Percentiles rank a stretch among this genome's conserved stretches.
These are phyloP conservation scores for Helicoverpa armigera DNA, from an alignment of 1,140 invertebrate genomes.

Conservation along the genomic window DNA sequence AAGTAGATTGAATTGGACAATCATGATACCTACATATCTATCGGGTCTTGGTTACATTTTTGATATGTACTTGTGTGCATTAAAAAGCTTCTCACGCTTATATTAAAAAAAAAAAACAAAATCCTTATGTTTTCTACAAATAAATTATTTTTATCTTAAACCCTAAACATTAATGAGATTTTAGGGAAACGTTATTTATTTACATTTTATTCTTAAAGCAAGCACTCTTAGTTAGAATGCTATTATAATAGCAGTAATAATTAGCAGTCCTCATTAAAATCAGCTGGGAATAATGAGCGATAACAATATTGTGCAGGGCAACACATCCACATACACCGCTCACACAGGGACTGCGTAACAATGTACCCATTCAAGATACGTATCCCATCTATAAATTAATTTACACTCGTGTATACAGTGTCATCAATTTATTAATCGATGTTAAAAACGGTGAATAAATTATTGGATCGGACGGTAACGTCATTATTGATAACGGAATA, in stretches of 20 bases:
- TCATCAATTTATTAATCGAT: conserved; percentile 37
- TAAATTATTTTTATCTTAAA: too few relatives aligned
- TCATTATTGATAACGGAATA: conserved; percentile 39
- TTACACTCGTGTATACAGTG: conserved; percentile 17
- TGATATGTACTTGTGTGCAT: neutral
- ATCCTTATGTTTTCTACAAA: too few relatives aligned
- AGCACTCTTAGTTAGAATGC: neutral
- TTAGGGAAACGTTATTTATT: too few relatives aligned
- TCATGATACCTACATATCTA: conserved; percentile 22
- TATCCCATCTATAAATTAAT: conserved; percentile 19
- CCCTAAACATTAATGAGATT: too few relatives aligned
- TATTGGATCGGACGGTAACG: conserved; percentile 37
- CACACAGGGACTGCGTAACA: too few relatives aligned
- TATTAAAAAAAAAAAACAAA: too few relatives aligned
- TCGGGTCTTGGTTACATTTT: neutral
- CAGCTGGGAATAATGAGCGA: conserved; percentile 20
- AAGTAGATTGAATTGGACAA: conserved; percentile 44
- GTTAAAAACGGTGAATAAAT: conserved; percentile 40
- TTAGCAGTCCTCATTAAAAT: conserved; percentile 20
- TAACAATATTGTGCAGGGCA: neutral
- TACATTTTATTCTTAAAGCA: neutral
- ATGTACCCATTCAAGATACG: conserved; percentile 5
- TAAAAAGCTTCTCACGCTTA: too few relatives aligned
- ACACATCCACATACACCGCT: neutral
- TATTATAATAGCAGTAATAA: neutral